These are phyloP conservation scores for Microtus oregoni DNA, from an alignment of 2,113 vertebrate genomes.

Conservation along the genomic window DNA sequence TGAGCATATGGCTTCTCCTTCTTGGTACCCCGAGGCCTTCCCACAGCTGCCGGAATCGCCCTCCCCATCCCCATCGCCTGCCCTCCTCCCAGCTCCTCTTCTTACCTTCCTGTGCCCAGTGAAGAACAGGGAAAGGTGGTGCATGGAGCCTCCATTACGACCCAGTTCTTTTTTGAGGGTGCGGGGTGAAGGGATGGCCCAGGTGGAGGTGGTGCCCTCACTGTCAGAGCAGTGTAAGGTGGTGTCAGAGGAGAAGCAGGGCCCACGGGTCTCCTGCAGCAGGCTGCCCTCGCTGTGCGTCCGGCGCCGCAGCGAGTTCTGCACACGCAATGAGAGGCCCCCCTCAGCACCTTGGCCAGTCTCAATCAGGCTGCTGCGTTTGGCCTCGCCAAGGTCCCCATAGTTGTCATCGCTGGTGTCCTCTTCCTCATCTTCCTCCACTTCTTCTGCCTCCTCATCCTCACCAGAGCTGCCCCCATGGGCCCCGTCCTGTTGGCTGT, in stretches of 20 bases:
- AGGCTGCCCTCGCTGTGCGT: slow-evolving; percentile 98
- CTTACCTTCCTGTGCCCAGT: slow-evolving; percentile 94
- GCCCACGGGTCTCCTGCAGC: slow-evolving; percentile 92
- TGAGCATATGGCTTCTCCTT: neutral
- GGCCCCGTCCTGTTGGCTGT: slow-evolving; percentile 83
- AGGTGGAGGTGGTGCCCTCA: slow-evolving; percentile 83
- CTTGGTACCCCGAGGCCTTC: neutral
- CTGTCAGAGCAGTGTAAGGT: slow-evolving; percentile 93
- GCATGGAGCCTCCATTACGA: slow-evolving; percentile 95
- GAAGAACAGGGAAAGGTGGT: slow-evolving; percentile 96
- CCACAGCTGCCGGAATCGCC: neutral
- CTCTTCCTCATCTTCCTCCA: slow-evolving; percentile 86
- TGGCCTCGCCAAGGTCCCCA: slow-evolving; percentile 88
- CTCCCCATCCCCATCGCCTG: neutral
- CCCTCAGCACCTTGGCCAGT: slow-evolving; percentile 86
- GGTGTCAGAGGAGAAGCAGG: slow-evolving; percentile 96
- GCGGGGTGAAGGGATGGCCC: slow-evolving; percentile 94
- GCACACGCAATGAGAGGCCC: slow-evolving; percentile 90
- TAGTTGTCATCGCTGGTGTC: slow-evolving; percentile 92
- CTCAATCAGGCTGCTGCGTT: slow-evolving; percentile 95
- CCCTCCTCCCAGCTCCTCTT: rapidly evolving
- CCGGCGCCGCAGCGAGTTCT: slow-evolving; percentile 94
- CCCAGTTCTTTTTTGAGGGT: slow-evolving; percentile 96
- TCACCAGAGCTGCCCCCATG: slow-evolving; percentile 85
- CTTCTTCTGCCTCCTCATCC: slow-evolving; percentile 88